Evolutionary conservation across 92 coral and sea anemone genomes (phyloP), one percentile per base, ranked within the genome.

Genomic region (Meandrina meandrites): DNA sequence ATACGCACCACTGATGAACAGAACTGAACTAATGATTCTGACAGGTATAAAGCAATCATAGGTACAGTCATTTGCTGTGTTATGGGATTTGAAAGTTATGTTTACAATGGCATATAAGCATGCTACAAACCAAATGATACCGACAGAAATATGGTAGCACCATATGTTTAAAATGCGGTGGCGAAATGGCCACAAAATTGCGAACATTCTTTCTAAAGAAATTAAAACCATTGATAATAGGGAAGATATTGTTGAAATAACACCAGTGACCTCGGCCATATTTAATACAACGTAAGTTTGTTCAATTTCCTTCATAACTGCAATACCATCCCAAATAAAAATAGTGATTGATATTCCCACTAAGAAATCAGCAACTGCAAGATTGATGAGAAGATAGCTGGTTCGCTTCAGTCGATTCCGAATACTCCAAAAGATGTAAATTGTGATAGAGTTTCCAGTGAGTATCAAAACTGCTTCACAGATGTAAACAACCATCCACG

Each of bases 161-260:
- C 54, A 34, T 19, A 28, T 36, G 0, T 31, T 64, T 42, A 81
- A 47, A 34, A 45, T 27, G 0, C 58, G 85, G 42, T 81, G 84
- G 3, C 84, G 84, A 42, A 81, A 68, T 48, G 84, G 84, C 84
- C 84, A 66, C 60, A 81, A n/a, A 10, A 81, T 68, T 5, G 85
- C 85, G 17, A 81, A 67, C 85, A 81, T 81, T 81, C 85, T 66
- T 35, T 81, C 76, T n/a, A 81, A 69, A 36, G 85, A 81, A 42
- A 81, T 81, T 31, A 40, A 40, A 40, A 6, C 45, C 85, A 81
- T 21, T 16, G 85, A 40, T 12, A 37, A 47, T 67, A 81, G 15
- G 11, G 85, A 48, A 4, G 53, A 48, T 4, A 48, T 48, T 4
- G 9, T 7, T 48, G 9, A 4, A 7, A 48, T 48, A 48, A 12